Evolutionary conservation across 2,888 invertebrate genomes (phyloP).

Genomic region (Hemithea aestivaria): DNA sequence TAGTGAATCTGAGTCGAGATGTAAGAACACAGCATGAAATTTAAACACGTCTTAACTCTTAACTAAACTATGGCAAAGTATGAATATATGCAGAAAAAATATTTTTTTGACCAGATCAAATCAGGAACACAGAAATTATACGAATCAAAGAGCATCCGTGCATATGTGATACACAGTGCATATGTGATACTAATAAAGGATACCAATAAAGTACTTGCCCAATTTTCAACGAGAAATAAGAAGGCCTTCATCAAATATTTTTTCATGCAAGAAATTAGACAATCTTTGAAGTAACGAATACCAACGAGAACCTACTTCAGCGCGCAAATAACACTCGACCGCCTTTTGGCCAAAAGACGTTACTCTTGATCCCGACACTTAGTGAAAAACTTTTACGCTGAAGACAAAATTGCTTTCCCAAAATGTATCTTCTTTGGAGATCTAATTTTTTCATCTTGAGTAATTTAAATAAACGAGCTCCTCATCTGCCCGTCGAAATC

Average conservation of each 20-base stretch:
- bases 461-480: conserved; percentile 39
- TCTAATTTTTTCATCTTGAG: conserved; percentile 28
- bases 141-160: too few species aligned
- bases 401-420: conserved; percentile 30
- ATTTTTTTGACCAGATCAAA: too few species aligned
- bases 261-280: conserved; percentile 27
- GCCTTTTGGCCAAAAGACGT: conserved; percentile 11
- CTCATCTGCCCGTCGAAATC: conserved; percentile 27
- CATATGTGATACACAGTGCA: too few species aligned
- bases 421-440: conserved; percentile 29
- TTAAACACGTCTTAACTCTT: too few species aligned
- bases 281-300: conserved; percentile 16
- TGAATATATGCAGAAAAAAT: too few species aligned
- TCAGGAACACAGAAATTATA: too few species aligned
- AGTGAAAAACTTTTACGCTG: conserved; percentile 16
- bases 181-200: too few species aligned
- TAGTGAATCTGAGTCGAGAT: too few species aligned
- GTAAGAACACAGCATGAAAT: too few species aligned
- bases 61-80: background rate
- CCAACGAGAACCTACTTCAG: conserved; percentile 4
- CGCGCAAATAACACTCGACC: conserved; percentile 11
- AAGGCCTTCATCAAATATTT: conserved; percentile 20
- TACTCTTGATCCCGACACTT: conserved; percentile 14
- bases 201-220: too few species aligned
- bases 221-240: too few species aligned